Base-by-base conservation (phyloP, 2,888 invertebrate species). In the Ichneumoninae sp. region DNA sequence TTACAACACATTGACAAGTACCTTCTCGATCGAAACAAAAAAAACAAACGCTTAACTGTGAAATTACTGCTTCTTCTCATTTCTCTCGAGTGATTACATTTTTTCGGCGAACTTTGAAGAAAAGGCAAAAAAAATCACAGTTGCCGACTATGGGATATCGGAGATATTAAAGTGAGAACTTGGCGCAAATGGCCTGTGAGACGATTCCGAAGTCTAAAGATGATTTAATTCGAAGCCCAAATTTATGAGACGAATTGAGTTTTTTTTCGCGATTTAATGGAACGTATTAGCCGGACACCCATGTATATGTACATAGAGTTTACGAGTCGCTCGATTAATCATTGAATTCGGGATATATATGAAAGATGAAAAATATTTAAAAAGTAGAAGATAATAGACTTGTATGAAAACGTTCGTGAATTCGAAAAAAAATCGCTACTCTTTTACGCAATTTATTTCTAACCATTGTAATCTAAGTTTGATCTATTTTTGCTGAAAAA, bases 401-500 rank as follows among this genome's bases (percentile, higher is more conserved):
- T 57, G 57, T 52, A 65, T 50, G 65, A 65, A 36, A 22, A 65
- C 8, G 3, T 63, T 50, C 50, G 75, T 50, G 65, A 47, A 63
- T 33, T 8, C 0, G 7, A 19, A 33, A 50, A 40, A 73, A 76
- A 79, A 78, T 71, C 54, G 81, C 80, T 85, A 87, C 89, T 90
- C 90, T 90, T 90, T 90, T 89, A 88, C 89, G 87, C 89, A 87
- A 85, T 89, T 89, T 47, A 65, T 47, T 88, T 87, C 84, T 85
- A 75, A 87, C 88, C 76, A 85, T 86, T 85, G 78, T 89, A 87
- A 89, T 89, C 86, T 89, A 89, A 88, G 88, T 91, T 90, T 88
- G 85, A 87, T 89, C 87, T 91, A 89, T 91, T 90, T 91, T 90
- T 90, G 89, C 90, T 87, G 91, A 85, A 85, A 73, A 68, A 47